phyloP scores from a whole-genome alignment of 2,888 invertebrate species.

The Idaea straminata region DNA sequence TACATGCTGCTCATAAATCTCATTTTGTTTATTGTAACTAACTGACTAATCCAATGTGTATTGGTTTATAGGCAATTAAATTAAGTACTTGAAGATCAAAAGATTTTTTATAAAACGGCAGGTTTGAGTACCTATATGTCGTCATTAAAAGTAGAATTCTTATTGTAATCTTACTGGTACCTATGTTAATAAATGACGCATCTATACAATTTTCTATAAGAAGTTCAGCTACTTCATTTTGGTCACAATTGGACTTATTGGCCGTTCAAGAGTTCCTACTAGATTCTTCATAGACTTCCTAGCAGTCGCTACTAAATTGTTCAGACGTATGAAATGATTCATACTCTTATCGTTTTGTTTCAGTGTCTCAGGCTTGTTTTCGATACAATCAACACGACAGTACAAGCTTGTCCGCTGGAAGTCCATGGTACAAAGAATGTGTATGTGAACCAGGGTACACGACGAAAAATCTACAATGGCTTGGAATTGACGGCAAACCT shows the following conservation, averaged over 20 bases:
- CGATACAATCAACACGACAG: constrained; percentile 31
- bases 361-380: constrained; percentile 55
- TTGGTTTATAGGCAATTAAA: not conserved
- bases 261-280: too few relatives aligned
- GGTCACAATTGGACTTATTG: too few relatives aligned
- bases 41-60: not conserved
- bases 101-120: not conserved
- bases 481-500: constrained; percentile 44
- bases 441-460: constrained; percentile 46
- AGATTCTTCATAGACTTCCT: too few relatives aligned
- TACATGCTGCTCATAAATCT: not conserved
- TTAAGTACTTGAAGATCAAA: not conserved
- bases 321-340: not conserved
- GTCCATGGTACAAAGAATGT: constrained; percentile 54
- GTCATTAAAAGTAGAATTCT: not conserved
- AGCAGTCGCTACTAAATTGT: not conserved
- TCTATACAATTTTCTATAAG: not conserved
- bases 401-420: constrained; percentile 43
- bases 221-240: too few relatives aligned
- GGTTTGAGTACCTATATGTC: not conserved
- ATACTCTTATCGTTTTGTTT: constrained; percentile 29
- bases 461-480: constrained; percentile 46
- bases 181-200: not conserved
- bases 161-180: not conserved
- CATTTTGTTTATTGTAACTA: not conserved